Evolutionary conservation across 2,113 vertebrate genomes (phyloP).

Genomic region (Lichenostomus cassidix): DNA sequence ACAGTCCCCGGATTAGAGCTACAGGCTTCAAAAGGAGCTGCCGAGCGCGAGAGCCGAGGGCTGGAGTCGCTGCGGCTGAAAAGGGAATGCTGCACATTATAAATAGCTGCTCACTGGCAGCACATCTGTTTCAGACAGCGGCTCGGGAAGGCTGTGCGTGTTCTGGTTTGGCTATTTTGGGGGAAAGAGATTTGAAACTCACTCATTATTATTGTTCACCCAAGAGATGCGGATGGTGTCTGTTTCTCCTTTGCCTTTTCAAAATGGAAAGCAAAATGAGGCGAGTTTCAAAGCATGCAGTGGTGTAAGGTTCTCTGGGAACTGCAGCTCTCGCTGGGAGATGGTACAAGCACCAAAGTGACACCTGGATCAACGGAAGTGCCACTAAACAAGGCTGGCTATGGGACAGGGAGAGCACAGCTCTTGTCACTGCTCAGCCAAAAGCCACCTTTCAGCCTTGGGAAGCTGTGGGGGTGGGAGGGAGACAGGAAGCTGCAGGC

Average conservation of each 20-base stretch:
- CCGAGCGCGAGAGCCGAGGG: slow-evolving; percentile 43
- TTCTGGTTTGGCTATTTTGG: slow-evolving; percentile 45
- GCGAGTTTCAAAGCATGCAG: not conserved
- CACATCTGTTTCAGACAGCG: slow-evolving; percentile 66
- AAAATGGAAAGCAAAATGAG: not conserved
- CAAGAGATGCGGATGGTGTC: slow-evolving; percentile 10
- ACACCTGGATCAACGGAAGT: not conserved
- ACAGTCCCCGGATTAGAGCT: slow-evolving; percentile 63
- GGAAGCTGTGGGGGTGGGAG: not conserved
- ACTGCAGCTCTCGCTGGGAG: not conserved
- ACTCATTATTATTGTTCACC: slow-evolving; percentile 40
- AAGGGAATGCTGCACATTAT: slow-evolving; percentile 63
- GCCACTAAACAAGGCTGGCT: not conserved
- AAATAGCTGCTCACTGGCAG: slow-evolving; percentile 59
- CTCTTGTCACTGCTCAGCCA: not conserved
- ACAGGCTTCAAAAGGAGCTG: slow-evolving; percentile 61
- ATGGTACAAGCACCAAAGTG: rapidly evolving
- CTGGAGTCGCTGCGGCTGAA: slow-evolving; percentile 58
- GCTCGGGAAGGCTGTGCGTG: slow-evolving; percentile 46
- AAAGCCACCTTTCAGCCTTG: not conserved
- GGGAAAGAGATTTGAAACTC: slow-evolving; percentile 53
- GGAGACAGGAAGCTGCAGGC: not conserved
- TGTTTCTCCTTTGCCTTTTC: not conserved
- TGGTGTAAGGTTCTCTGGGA: not conserved
- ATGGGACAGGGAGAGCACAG: not conserved